A percentile compares a stretch with the other conserved stretches of the same genome.
These are phyloP conservation scores for Hylyphantes graminicola DNA, from an alignment of 1,140 invertebrate genomes.

Conservation along the genomic window DNA sequence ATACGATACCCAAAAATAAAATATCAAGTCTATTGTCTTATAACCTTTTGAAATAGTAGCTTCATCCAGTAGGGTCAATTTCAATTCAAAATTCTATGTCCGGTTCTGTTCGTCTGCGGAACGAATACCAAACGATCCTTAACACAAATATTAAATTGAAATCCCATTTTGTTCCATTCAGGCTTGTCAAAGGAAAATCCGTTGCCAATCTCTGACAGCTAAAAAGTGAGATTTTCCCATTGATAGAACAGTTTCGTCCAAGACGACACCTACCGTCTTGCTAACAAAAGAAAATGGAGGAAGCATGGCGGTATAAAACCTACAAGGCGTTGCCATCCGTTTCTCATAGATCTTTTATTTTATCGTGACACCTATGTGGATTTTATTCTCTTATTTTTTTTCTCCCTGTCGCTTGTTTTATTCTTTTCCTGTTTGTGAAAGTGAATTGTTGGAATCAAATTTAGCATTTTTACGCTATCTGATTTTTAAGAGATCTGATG, in stretches of 20 bases:
- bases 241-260: slow-evolving; percentile 6
- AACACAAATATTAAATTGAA: too few relatives aligned
- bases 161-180: too few relatives aligned
- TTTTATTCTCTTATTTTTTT: slow-evolving; percentile 50
- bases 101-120: too few relatives aligned
- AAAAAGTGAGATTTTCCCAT: slow-evolving; percentile 13
- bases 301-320: slow-evolving; percentile 20
- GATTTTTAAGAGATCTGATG: neutral
- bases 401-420: neutral
- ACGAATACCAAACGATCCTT: too few relatives aligned
- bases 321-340: slow-evolving; percentile 54
- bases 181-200: too few relatives aligned
- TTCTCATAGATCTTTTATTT: slow-evolving; percentile 44
- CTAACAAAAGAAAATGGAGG: slow-evolving; percentile 37
- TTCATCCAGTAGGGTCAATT: too few relatives aligned
- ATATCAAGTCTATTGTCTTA: too few relatives aligned
- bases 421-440: slow-evolving; percentile 21
- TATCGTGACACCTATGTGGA: slow-evolving; percentile 17
- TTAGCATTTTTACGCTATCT: neutral
- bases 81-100: too few relatives aligned
- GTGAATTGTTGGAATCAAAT: neutral
- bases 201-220: too few relatives aligned
- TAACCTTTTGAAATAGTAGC: too few relatives aligned
- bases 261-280: neutral
- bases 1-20: too few relatives aligned